Conservation (phyloP, 2,113 vertebrate genomes). For the Ivindomyrus marchei region DNA sequence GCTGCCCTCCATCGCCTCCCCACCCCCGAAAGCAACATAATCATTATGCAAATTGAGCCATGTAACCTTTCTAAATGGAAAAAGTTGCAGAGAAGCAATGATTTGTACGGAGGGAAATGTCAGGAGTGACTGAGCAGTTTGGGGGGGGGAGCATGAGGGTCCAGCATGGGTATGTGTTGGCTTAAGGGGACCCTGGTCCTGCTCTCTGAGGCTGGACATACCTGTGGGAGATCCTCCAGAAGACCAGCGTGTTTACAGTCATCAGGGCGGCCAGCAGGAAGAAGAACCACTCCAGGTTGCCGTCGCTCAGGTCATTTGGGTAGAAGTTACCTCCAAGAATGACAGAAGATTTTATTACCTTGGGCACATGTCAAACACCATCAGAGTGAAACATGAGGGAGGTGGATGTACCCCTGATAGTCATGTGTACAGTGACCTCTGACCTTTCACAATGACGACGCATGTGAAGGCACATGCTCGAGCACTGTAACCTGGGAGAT, state of each 20-base stretch:
- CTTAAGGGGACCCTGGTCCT: neutral
- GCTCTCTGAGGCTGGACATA: slow-evolving; percentile 36
- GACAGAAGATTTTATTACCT: neutral
- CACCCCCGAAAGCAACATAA: neutral
- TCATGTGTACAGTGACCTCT: neutral
- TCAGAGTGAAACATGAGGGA: neutral
- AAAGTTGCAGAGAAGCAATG: slow-evolving; percentile 21
- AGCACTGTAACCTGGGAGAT: neutral
- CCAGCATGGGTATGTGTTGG: neutral
- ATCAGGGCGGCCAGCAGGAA: slow-evolving; percentile 77
- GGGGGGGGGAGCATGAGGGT: neutral
- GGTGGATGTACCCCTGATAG: neutral
- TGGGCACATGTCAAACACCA: neutral
- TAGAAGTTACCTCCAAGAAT: slow-evolving; percentile 74
- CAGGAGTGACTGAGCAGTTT: slow-evolving; percentile 8
- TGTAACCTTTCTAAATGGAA: slow-evolving; percentile 36
- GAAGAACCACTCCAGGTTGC: slow-evolving; percentile 85
- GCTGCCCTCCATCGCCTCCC: neutral
- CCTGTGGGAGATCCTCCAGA: slow-evolving; percentile 79
- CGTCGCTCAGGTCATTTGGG: slow-evolving; percentile 72
- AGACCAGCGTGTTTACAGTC: slow-evolving; percentile 69
- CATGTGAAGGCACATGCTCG: neutral
- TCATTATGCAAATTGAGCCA: slow-evolving; percentile 38
- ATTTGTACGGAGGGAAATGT: slow-evolving; percentile 21
- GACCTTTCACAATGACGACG: neutral